Conservation (phyloP, 2,888 invertebrate genomes). For the Temnothorax unifasciatus region DNA sequence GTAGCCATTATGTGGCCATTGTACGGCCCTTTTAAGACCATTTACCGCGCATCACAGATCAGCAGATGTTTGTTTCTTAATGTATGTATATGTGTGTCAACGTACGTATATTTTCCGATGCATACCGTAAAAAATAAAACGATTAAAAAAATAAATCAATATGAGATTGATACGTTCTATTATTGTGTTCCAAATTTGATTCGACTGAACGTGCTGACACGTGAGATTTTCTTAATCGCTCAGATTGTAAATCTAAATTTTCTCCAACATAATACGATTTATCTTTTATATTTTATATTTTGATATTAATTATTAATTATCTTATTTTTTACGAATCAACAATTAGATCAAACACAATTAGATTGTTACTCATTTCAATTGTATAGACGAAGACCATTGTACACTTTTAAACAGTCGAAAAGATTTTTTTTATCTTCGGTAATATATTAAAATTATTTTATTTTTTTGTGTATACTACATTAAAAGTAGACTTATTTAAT, state of each 20-base stretch:
- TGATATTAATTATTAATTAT: not conserved
- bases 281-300: not conserved
- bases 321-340: not conserved
- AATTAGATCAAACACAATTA: not conserved
- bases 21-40: conserved; percentile 73
- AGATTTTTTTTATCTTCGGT: not conserved
- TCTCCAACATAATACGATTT: not conserved
- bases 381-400: not conserved
- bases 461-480: not conserved
- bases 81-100: conserved; percentile 79
- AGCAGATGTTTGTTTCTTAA: conserved; percentile 81
- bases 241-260: not conserved
- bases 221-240: not conserved
- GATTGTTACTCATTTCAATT: not conserved
- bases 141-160: not conserved
- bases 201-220: not conserved
- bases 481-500: not conserved
- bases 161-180: not conserved
- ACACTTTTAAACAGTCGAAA: not conserved
- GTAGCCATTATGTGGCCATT: conserved; percentile 75
- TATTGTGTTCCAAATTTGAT: not conserved
- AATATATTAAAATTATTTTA: not conserved
- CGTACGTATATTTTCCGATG: conserved; percentile 74
- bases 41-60: conserved; percentile 71
- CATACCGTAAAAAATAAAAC: conserved; percentile 54